Percentiles rank a stretch among this genome's conserved stretches.
phyloP scores from a whole-genome alignment of 2,113 vertebrate genomes.

The Trematocara marginatum region DNA sequence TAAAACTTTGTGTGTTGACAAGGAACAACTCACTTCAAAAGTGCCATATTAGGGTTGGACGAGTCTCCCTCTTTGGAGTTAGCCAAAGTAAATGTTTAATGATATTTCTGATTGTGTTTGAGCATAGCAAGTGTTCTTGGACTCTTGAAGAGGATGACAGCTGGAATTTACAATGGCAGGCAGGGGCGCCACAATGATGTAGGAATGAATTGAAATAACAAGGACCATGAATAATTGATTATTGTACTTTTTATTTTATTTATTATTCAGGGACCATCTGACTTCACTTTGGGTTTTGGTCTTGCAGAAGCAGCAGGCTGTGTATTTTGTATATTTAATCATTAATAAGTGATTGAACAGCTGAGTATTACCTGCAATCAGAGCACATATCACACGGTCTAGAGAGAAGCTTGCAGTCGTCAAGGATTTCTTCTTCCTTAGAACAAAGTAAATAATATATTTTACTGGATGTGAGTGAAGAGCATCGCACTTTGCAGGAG shows the following conservation, averaged over 20 bases:
- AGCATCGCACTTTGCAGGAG: neutral
- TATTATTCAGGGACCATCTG: neutral
- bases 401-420: neutral
- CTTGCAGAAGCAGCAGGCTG: neutral
- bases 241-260: neutral
- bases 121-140: neutral
- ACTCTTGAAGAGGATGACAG: neutral
- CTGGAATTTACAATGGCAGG: neutral
- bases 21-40: neutral
- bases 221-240: conserved; percentile 6
- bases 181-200: neutral
- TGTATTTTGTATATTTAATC: neutral
- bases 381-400: neutral
- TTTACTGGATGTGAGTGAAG: conserved; percentile 12
- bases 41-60: neutral
- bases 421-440: neutral
- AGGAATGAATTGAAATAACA: neutral
- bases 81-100: conserved; percentile 4
- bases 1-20: neutral
- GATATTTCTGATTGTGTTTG: neutral
- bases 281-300: neutral
- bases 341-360: conserved; percentile 19
- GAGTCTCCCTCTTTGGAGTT: neutral
- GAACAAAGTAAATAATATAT: conserved; percentile 36
- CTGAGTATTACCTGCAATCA: neutral